Evolutionary conservation across 2,113 vertebrate species (phyloP), one percentile per base, ranked within the genome.

Genomic region (Sialia sialis): DNA sequence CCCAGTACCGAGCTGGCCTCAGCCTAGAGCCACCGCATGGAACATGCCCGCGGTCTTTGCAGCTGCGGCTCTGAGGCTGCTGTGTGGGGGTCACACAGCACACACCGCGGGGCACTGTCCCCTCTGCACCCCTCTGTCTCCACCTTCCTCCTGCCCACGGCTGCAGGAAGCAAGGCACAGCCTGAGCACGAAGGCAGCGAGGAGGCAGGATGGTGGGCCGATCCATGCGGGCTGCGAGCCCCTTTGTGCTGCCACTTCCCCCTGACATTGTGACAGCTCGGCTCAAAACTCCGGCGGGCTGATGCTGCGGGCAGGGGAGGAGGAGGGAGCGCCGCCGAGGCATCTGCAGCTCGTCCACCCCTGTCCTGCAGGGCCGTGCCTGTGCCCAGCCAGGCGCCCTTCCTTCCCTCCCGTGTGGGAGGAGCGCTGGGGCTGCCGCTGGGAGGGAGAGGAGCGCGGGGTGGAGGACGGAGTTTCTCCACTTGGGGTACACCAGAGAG

Each of bases 91-190:
- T 64, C 81, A 32, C 90, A 16, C 32, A 15, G 1, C 58, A 18
- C 43, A 6, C 2, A 1, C 58, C 10, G 48, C 0, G 4, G 52
- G 51, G 38, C 59, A 22, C 4, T 9, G 51, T 27, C 26, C 56
- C 48, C 30, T 49, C 29, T 13, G 38, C n/a, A n/a, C 51, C 29
- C 29, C n/a, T 32, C 15, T 10, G 14, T n/a, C 51, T 16, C 58
- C 10, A 0, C 51, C 30, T 26, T 23, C 14, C 36, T 79, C 15
- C 72, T 59, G 51, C 8, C 67, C 10, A 7, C 22, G 2, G 2
- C 81, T 60, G 64, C 55, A 11, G 87, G 44, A 69, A 66, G 19
- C 38, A 11, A 62, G 29, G 13, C 63, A 8, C 54, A 60, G 54
- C 27, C 54, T 6, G 77, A 16, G n/a, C 10, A 1, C 0, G 77